These are phyloP conservation scores for Spea multiplicata DNA, from an alignment of 2,113 vertebrate species.

Conservation along the genomic window DNA sequence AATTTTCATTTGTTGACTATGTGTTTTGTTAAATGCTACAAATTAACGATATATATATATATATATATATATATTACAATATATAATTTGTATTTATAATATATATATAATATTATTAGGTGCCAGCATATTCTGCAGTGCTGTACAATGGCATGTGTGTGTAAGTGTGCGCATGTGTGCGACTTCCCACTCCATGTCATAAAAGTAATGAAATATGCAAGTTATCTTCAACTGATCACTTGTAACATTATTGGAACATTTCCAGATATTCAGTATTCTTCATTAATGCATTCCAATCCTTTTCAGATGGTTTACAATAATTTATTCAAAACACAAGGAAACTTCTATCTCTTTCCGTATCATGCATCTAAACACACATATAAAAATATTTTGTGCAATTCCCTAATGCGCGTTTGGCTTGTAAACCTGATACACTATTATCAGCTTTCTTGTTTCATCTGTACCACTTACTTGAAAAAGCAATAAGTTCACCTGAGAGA, in stretches of 20 bases:
- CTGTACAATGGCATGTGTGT: too few relatives aligned
- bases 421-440: slow-evolving; percentile 14
- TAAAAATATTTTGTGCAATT: slow-evolving; percentile 13
- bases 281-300: background rate
- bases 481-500: slow-evolving; percentile 26
- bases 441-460: slow-evolving; percentile 24
- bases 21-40: too few relatives aligned
- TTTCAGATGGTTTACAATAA: background rate
- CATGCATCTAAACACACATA: background rate
- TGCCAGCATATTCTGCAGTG: too few relatives aligned
- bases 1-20: too few relatives aligned
- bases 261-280: background rate
- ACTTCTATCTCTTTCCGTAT: background rate
- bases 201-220: background rate
- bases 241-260: too few relatives aligned
- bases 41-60: too few relatives aligned
- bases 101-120: too few relatives aligned
- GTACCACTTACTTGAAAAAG: slow-evolving; percentile 32
- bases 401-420: background rate
- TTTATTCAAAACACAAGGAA: background rate
- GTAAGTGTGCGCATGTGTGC: too few relatives aligned
- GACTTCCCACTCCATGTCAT: too few relatives aligned
- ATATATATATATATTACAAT: too few relatives aligned
- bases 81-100: too few relatives aligned
- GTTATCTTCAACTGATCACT: background rate